These are phyloP conservation scores for Eclectus roratus DNA, from an alignment of 2,113 vertebrate species.

Conservation along the genomic window DNA sequence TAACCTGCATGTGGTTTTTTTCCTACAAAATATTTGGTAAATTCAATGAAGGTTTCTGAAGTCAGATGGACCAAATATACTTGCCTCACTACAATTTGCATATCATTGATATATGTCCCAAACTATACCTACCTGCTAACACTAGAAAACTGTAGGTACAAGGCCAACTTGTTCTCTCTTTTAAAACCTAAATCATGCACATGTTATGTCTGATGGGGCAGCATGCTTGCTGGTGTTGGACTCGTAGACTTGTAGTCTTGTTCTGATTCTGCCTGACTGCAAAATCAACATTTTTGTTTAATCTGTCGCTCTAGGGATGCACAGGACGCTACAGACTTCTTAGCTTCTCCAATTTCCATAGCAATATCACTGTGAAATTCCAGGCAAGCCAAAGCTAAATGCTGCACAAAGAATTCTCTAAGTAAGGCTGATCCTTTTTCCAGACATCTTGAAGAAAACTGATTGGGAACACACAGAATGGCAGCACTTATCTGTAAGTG, in stretches of 20 bases:
- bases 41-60: neutral
- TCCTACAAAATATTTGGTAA: neutral
- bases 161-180: neutral
- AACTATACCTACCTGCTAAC: neutral
- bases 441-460: neutral
- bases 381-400: neutral
- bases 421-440: neutral
- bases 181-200: neutral
- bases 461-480: neutral
- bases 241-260: neutral
- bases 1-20: neutral
- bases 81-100: neutral
- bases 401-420: neutral
- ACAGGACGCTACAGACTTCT: neutral
- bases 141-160: neutral
- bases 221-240: neutral
- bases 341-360: neutral
- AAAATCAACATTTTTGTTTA: neutral
- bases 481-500: neutral
- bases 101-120: neutral
- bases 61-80: neutral
- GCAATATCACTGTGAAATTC: neutral
- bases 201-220: neutral
- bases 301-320: neutral
- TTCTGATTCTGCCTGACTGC: neutral